Conservation (phyloP, 2,888 invertebrate genomes). For the Malacosoma neustria region DNA sequence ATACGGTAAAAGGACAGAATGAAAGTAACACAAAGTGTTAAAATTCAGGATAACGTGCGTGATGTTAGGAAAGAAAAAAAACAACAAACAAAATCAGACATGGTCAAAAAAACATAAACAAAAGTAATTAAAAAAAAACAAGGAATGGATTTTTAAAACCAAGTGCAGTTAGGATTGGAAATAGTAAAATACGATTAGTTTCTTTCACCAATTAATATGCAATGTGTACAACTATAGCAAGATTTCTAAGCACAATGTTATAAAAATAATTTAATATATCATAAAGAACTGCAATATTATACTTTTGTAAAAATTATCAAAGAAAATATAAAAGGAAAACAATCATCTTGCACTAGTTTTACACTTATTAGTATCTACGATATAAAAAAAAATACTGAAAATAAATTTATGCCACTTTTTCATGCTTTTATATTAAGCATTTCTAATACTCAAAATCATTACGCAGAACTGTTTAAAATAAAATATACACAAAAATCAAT, state of each 20-base stretch:
- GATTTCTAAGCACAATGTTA: constrained; percentile 12
- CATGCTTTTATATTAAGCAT: constrained; percentile 44
- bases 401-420: constrained; percentile 42
- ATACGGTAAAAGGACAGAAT: constrained; percentile 51
- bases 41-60: constrained; percentile 64
- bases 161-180: constrained; percentile 69
- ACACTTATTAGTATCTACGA: constrained; percentile 40
- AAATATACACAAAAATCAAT: too few relatives aligned
- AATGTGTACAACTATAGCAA: constrained; percentile 54
- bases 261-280: neutral
- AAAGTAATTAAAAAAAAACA: constrained; percentile 48
- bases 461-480: too few relatives aligned
- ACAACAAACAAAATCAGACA: constrained; percentile 72
- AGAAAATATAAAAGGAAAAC: too few relatives aligned
- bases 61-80: constrained; percentile 66
- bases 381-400: constrained; percentile 35
- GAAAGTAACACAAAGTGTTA: constrained; percentile 61
- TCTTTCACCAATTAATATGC: constrained; percentile 59
- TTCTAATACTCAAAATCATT: too few relatives aligned
- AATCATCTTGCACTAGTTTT: constrained; percentile 51
- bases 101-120: constrained; percentile 67
- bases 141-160: constrained; percentile 32
- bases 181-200: constrained; percentile 64
- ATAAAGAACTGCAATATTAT: too few relatives aligned
- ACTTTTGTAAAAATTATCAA: constrained; percentile 1